Conservation (phyloP, 35 echinoderm and acorn worm species). For the Hemicentrotus pulcherrimus region DNA sequence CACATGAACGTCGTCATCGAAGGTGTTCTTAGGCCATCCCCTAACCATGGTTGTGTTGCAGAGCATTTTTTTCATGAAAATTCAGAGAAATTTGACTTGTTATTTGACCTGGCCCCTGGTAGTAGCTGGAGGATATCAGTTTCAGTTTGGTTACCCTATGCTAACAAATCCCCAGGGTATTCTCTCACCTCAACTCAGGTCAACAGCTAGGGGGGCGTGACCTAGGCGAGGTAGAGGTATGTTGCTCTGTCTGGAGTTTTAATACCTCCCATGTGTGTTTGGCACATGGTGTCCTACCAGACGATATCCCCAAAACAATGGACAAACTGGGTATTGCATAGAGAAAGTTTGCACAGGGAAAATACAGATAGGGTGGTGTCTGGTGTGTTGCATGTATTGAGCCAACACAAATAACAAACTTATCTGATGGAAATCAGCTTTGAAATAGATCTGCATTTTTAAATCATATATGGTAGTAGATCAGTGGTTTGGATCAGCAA, state of each 20-base stretch:
- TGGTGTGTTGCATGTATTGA: no score
- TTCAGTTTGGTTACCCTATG: background rate
- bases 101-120: background rate
- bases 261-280: background rate
- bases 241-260: background rate
- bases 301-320: background rate
- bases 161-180: background rate
- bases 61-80: background rate
- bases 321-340: background rate
- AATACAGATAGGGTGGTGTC: no score
- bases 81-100: background rate
- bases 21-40: no score
- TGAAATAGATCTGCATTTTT: no score
- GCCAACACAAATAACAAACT: no score
- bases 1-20: no score
- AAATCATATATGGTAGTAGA: no score
- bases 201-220: background rate
- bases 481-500: no score
- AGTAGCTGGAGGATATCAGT: background rate
- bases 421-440: no score
- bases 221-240: background rate
- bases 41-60: background rate
- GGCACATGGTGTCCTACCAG: background rate
- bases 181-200: background rate
- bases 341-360: no score